phyloP scores from a whole-genome alignment of 2,888 invertebrate species.

The Caenorhabditis panamensis region DNA sequence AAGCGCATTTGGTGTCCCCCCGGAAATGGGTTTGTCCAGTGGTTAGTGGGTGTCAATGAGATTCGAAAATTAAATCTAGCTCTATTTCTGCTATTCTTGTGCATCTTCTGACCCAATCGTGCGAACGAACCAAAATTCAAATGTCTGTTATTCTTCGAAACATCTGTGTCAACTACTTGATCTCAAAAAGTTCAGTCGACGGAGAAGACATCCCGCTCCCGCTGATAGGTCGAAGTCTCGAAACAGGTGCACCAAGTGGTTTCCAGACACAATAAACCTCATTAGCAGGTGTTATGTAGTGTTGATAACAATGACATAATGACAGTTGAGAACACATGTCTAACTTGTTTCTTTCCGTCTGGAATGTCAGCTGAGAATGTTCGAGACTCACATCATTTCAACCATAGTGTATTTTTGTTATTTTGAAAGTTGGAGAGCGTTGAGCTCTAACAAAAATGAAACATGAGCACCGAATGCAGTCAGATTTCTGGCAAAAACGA shows the following conservation, averaged over 20 bases:
- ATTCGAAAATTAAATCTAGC: background rate
- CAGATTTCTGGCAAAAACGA: conserved; percentile 46
- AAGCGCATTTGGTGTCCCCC: background rate
- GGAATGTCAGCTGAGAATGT: background rate
- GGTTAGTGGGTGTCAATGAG: conserved; percentile 4
- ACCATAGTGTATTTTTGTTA: background rate
- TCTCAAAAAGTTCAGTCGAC: background rate
- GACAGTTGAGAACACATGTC: background rate
- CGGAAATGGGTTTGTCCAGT: conserved; percentile 3
- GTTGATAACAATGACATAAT: background rate
- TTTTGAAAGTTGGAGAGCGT: no score
- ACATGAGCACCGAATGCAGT: conserved; percentile 2
- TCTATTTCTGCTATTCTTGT: background rate
- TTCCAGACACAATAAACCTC: background rate
- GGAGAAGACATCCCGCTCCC: background rate
- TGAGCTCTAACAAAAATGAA: no score
- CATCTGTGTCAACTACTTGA: background rate
- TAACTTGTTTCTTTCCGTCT: background rate
- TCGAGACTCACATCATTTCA: background rate
- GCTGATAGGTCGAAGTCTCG: background rate
- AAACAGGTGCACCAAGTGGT: background rate
- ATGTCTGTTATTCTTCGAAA: background rate
- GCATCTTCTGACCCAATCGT: no score
- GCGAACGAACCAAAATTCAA: background rate
- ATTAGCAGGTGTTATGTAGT: background rate